Base-by-base conservation (phyloP, 92 coral and sea anemone species). In the Epizoanthus rinbou region DNA sequence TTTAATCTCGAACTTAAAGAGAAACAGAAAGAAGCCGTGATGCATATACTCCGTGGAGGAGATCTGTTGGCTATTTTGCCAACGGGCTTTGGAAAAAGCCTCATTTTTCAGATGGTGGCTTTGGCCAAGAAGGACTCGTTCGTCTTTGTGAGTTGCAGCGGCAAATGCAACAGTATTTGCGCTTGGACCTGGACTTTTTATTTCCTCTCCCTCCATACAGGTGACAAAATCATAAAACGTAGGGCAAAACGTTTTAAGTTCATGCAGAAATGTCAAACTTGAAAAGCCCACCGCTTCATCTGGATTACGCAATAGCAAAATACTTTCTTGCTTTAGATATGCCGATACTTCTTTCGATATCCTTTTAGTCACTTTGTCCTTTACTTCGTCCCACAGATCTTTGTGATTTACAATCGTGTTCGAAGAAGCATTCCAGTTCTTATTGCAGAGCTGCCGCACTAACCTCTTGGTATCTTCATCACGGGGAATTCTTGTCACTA, bases 391-490 rank as follows among this genome's bases (percentile, higher is more conserved):
- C 45, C 24, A 80, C 73, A 80, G 67, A 39, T 80, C 72, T 65
- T 64, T 43, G 52, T 64, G 84, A 59, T 69, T 47, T 25, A 57
- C 62, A 24, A 85, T 58, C 2, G 70, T 66, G 47, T 85, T 89
- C 6, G 88, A 64, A 64, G 81, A 88, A 31, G 87, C 82, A 47
- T 72, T 86, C 92, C 89, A 89, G 73, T 82, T 85, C 53, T 69
- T 65, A 24, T 37, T 43, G 4, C 85, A 65, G 28, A 89, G 25
- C 58, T 89, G 76, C 69, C 73, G 69, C 10, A 89, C 85, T 3
- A 89, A 28, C 9, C 23, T 58, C 73, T 81, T 89, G 14, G 83
- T 58, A 31, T 81, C 82, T 58, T 60, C 75, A 33, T 89, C 87
- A 17, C 86, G 66, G 2, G 88, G 91, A 24, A 80, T 68, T 88